Evolutionary conservation across 2,888 invertebrate genomes (phyloP).

Genomic region (Tenthredo distinguenda): DNA sequence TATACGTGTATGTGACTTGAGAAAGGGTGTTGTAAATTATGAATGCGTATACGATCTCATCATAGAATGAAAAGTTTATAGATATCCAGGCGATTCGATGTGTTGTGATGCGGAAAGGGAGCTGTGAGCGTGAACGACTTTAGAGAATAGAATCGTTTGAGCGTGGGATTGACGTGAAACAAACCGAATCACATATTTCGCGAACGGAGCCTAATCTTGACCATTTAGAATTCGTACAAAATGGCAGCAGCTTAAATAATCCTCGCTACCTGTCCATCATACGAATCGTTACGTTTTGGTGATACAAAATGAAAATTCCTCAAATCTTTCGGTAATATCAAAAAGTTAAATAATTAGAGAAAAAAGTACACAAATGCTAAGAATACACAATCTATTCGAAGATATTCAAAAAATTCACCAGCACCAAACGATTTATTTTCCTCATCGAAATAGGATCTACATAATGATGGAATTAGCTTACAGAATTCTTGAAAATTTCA

Average conservation of each 20-base stretch:
- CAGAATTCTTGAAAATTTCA: neutral
- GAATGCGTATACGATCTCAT: neutral
- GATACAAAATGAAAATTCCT: neutral
- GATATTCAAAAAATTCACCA: neutral
- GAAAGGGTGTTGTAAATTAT: neutral
- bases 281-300: neutral
- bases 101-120: neutral
- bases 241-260: neutral
- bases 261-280: neutral
- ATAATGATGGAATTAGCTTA: neutral
- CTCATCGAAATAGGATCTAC: neutral
- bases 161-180: neutral
- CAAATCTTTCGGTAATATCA: neutral
- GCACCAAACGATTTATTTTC: neutral
- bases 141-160: neutral
- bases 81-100: neutral
- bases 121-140: neutral
- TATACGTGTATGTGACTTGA: neutral
- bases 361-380: neutral
- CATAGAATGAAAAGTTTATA: neutral
- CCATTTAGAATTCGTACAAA: constrained; percentile 5
- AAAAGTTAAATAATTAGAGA: neutral
- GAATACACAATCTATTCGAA: neutral
- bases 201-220: neutral
- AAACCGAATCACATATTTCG: neutral